Evolutionary conservation across 2,888 invertebrate genomes (phyloP), one percentile per base, ranked within the genome.

Genomic region (Thecocarcelia acutangulata): DNA sequence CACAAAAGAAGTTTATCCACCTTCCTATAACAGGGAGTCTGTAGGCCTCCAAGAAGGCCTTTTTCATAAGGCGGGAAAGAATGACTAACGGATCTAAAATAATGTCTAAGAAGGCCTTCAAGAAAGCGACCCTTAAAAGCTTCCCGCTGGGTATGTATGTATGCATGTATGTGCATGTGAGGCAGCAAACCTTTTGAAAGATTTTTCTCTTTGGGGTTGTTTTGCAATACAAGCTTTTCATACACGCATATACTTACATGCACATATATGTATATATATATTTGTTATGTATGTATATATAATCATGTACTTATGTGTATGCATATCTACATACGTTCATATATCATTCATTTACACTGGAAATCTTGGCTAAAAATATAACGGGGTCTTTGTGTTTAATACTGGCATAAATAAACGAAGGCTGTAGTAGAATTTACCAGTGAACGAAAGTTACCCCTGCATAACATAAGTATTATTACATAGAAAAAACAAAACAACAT

Each of bases 201-300:
- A 54, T 46, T 48, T 64, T 64, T 64, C 64, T 64, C 33, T 74
- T 73, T 73, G n/a, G 64, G 74, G 74, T 74, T 74, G 64, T 33
- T 74, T 73, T 74, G 56, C 46, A 64, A 64, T 48, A 56, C 44
- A 42, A 50, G n/a, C 40, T 13, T 48, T 13, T 11, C 12, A 54
- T 28, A 54, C 28, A 52, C n/a, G 50, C 3, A 33, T 9, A 28
- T 4, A 44, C 15, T 13, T 9, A 17, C 8, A 46, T 17, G 1
- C 17, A 17, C 17, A 17, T 9, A 46, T 17, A 2, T 17, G 5
- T 5, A 46, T 46, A 17, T n/a, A 15, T 44, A 9, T 44, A 15
- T 44, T 44, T 8, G 8, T 44, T 15, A 44, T 15, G 15, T 44
- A n/a, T 6, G 15, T 44, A 46, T 17, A n/a, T 19, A 37, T 58